Evolutionary conservation across 2,113 vertebrate species (phyloP), one percentile per base, ranked within the genome.

Genomic region (Nanorana parkeri): DNA sequence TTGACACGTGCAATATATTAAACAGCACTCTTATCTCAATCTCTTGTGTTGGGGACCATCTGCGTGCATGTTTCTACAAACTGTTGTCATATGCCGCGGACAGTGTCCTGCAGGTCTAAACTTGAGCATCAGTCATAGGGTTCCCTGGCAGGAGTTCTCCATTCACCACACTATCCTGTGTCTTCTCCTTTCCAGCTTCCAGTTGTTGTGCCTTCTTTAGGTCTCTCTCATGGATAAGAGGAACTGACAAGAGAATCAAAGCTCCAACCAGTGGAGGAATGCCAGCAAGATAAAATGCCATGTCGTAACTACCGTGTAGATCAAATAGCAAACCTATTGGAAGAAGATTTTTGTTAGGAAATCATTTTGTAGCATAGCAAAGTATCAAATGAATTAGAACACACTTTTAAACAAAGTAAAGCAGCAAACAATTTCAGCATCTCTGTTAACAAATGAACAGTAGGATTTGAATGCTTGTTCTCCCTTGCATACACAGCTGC

Each of bases 221-320:
- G 86, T 94, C 90, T 76, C 89, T 90, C 86, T 89, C 91, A 78
- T 97, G 95, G 66, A 97, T 88, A 85, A 97, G 88, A 20, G 98
- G 98, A 55, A 99, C 97, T 17, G 94, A 93, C 26, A 96, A 95
- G 56, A 99, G 95, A 88, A 99, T 94, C 74, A 97, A 55, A 5
- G 92, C 95, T 0, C 98, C 97, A 2, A 98, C 86, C 29, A 99
- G 94, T 17, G 97, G 97, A 10, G 98, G 97, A 6, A 99, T 92
- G 16, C 97, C 98, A 0, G 98, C 97, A 63, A 98, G 94, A 85
- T 97, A 99, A 92, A 99, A 99, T 76, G 96, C 96, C 16, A 96
- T 90, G 0, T 94, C 91, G 82, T 98, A 99, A 90, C 95, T 92
- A 68, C 88, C 93, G 61, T 95, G 97, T 84, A 94, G 91, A 79